Evolutionary conservation across 2,888 invertebrate genomes (phyloP).

Genomic region (Meloe dianella): DNA sequence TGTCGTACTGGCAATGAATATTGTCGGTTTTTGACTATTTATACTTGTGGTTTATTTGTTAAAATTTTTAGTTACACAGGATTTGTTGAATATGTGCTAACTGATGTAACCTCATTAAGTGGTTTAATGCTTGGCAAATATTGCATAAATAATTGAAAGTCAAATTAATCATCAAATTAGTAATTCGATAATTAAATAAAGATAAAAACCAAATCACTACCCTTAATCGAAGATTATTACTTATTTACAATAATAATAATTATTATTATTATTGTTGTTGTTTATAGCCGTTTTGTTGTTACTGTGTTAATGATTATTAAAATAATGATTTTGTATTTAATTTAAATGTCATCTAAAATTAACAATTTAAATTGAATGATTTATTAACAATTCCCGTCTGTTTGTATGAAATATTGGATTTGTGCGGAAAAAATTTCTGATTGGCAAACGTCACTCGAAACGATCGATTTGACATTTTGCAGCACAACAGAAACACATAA

Average conservation of each 20-base stretch:
- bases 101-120: conserved; percentile 46
- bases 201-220: background rate
- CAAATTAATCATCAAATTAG: conserved; percentile 7
- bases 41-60: conserved; percentile 40
- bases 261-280: background rate
- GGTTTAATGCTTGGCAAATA: conserved; percentile 34
- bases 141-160: conserved; percentile 36
- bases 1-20: conserved; percentile 23
- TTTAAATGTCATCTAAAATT: background rate
- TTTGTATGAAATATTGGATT: background rate
- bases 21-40: conserved; percentile 32
- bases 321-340: background rate
- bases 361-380: background rate
- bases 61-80: conserved; percentile 37
- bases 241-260: too few species aligned
- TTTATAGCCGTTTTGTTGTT: background rate
- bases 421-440: background rate
- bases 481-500: background rate
- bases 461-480: background rate
- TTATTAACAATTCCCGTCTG: background rate
- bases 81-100: conserved; percentile 42
- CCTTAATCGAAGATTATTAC: background rate
- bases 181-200: background rate
- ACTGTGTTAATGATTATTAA: background rate
- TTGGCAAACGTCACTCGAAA: background rate